phyloP scores from a whole-genome alignment of 2,113 vertebrate genomes.

The Oryzias melastigma region DNA sequence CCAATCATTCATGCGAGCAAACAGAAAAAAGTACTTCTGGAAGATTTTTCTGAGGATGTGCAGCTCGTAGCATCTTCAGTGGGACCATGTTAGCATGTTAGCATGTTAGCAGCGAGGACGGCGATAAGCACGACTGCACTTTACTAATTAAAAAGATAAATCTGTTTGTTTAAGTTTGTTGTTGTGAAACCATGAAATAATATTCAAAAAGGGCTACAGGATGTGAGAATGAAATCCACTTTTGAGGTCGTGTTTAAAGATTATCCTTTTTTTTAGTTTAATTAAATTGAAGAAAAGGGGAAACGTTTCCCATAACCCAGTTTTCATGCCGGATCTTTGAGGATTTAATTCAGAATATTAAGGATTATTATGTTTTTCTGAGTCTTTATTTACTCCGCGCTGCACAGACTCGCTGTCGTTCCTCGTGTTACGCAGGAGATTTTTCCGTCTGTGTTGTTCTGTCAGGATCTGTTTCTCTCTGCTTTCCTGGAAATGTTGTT shows the following conservation, averaged over 20 bases:
- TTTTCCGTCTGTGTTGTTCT: conserved; percentile 18
- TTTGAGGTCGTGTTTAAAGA: conserved; percentile 15
- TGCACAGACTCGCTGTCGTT: background rate
- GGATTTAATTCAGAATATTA: conserved; percentile 40
- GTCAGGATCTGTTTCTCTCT: conserved; percentile 15
- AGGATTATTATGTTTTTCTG: conserved; percentile 25
- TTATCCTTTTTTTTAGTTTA: conserved; percentile 30
- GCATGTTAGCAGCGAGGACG: conserved; percentile 11
- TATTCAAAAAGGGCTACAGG: conserved; percentile 17
- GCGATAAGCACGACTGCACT: conserved; percentile 40
- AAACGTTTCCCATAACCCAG: conserved; percentile 21
- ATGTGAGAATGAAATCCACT: conserved; percentile 18
- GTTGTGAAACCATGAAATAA: conserved; percentile 14
- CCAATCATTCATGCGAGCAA: conserved; percentile 9
- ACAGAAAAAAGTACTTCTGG: conserved; percentile 16
- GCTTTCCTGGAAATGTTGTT: conserved; percentile 21
- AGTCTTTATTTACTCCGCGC: conserved; percentile 21
- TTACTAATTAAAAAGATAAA: conserved; percentile 27
- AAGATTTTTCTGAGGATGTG: conserved; percentile 11
- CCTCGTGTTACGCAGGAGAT: conserved; percentile 11
- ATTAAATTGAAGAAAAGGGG: conserved; percentile 19
- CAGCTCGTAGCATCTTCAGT: background rate
- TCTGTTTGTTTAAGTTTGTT: conserved; percentile 3
- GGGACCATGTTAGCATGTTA: conserved; percentile 9
- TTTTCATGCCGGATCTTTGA: conserved; percentile 37